phyloP scores from a whole-genome alignment of 1,140 invertebrate species.

The Geopemphigus sp. region DNA sequence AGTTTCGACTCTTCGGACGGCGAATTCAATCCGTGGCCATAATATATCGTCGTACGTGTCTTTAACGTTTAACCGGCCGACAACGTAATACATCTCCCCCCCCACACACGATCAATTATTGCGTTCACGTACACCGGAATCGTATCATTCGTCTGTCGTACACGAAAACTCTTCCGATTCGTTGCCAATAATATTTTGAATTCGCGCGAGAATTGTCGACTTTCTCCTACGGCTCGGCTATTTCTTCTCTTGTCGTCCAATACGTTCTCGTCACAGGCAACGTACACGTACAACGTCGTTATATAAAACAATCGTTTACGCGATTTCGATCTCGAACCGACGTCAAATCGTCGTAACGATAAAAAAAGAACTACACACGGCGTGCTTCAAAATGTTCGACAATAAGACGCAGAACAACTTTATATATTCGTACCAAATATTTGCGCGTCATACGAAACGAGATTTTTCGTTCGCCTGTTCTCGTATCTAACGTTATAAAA shows the following conservation, averaged over 20 bases:
- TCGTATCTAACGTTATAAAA: neutral
- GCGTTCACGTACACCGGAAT: neutral
- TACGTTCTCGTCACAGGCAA: neutral
- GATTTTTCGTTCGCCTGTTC: no score
- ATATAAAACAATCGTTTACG: no score
- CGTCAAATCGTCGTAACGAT: no score
- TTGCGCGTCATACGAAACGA: no score
- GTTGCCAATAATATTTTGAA: slow-evolving; percentile 27
- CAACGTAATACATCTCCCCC: no score
- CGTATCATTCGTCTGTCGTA: neutral
- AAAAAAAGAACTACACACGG: no score
- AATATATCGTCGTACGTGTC: neutral
- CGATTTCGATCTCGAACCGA: no score
- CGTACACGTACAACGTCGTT: neutral
- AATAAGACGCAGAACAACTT: no score
- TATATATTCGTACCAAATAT: no score
- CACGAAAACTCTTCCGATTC: neutral
- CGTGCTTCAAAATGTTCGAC: no score
- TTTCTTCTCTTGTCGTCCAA: neutral
- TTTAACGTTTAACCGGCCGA: no score
- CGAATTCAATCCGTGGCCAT: neutral
- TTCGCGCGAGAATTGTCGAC: neutral
- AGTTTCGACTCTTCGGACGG: no score
- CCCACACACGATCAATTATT: neutral
- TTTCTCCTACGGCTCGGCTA: neutral